Base-by-base conservation (phyloP, 2,888 invertebrate genomes). In the Oxyteleia sp. region DNA sequence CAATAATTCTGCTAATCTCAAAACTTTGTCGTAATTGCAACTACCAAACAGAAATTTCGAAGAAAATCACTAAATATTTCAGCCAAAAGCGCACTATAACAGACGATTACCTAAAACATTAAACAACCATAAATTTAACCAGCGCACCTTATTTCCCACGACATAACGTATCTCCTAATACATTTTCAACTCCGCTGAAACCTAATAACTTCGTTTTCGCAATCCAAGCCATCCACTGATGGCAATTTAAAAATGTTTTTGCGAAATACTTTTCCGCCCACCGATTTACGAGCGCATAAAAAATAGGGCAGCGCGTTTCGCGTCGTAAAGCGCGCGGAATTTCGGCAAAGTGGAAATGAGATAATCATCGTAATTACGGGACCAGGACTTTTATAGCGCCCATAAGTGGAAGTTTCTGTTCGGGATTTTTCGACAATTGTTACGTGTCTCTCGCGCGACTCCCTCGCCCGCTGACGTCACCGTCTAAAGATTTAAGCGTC, bases 401-500 rank as follows among this genome's bases (percentile, higher is more conserved):
- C 55, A n/a, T 32, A 51, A 72, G 59, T 57, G 59, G 23, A 51
- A 51, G 15, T 51, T 72, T 47, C 38, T 35, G 45, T 61, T 16
- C 13, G 57, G 63, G 82, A 84, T 88, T 89, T 88, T 86, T 59
- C 79, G 84, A 69, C 78, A 64, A 88, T 85, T 86, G 85, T 87
- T 75, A 61, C 74, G 74, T 66, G 82, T n/a, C n/a, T 66, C 47
- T 72, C 63, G 51, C 72, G 85, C 85, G 87, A 85, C 82, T 81
- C n/a, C n/a, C 78, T 45, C 49, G 15, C 18, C 10, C 61, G 87
- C 74, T 91, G 91, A 91, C 91, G 91, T 91, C 91, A 91, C 80
- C 87, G 91, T 91, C 91, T 91, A 89, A 88, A 89, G 88, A 91
- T 91, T 90, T 89, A 86, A 87, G 88, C 88, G 86, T 89, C 89